Evolutionary conservation across 2,113 vertebrate genomes (phyloP).

Genomic region (Ailuropoda melanoleuca): DNA sequence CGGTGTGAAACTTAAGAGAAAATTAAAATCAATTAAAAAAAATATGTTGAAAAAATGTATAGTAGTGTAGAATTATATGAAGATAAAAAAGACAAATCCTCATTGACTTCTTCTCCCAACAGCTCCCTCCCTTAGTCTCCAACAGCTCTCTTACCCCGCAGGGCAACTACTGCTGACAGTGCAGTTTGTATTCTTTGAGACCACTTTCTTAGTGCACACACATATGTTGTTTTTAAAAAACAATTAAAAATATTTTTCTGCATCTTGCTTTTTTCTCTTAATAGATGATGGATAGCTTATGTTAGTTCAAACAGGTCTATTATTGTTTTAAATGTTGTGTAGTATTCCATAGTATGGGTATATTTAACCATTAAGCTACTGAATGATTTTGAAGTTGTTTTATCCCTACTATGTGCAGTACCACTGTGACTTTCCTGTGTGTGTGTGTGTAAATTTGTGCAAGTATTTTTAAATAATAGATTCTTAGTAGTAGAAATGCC

Average conservation of each 20-base stretch:
- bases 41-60: neutral
- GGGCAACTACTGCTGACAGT: neutral
- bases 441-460: neutral
- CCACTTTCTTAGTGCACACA: neutral
- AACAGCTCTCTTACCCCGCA: neutral
- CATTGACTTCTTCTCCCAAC: neutral
- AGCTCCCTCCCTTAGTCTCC: neutral
- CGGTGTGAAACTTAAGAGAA: neutral
- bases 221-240: neutral
- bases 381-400: neutral
- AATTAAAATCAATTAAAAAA: neutral
- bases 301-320: neutral
- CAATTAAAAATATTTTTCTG: neutral
- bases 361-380: neutral
- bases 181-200: neutral
- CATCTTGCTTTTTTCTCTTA: neutral
- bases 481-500: conserved; percentile 15
- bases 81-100: neutral
- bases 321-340: neutral
- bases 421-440: neutral
- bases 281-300: neutral
- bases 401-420: neutral
- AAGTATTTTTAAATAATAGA: conserved; percentile 16
- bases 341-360: neutral
- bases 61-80: neutral